A percentile compares a stretch with the other conserved stretches of the same genome.
Evolutionary conservation across 2,888 invertebrate genomes (phyloP).

Genomic region (Sphaerophoria rueppellii): DNA sequence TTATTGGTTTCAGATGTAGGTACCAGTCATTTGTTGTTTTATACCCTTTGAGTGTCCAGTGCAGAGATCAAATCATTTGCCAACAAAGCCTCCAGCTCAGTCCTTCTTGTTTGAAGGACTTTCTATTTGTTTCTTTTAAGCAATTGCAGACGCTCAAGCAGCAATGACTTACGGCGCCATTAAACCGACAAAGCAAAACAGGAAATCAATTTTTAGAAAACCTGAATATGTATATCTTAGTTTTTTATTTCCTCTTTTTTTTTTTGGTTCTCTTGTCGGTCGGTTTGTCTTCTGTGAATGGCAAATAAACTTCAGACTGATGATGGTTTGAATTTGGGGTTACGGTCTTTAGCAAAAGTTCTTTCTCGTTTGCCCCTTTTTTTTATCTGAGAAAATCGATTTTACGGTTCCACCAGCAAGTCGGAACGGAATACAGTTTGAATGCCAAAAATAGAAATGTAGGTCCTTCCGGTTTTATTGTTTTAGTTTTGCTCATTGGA

Average conservation of each 20-base stretch:
- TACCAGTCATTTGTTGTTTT: background rate
- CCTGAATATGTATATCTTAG: constrained; percentile 36
- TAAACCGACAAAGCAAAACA: constrained; percentile 40
- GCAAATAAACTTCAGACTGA: constrained; percentile 12
- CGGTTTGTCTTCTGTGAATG: background rate
- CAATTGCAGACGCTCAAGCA: constrained; percentile 23
- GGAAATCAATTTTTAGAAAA: constrained; percentile 53
- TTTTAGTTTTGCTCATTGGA: background rate
- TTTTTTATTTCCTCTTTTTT: background rate
- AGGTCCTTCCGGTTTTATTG: background rate
- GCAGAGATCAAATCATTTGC: constrained; percentile 24
- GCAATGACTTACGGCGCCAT: constrained; percentile 45
- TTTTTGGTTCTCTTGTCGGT: background rate
- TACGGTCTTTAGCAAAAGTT: background rate
- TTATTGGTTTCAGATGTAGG: constrained; percentile 29
- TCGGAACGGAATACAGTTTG: background rate
- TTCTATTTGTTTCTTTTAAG: background rate
- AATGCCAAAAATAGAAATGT: background rate
- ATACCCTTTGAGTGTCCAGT: background rate
- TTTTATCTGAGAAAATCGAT: constrained; percentile 12
- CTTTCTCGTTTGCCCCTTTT: background rate
- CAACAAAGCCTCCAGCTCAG: background rate
- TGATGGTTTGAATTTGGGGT: constrained; percentile 2
- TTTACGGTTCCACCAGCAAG: background rate
- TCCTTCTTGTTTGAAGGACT: constrained; percentile 26